These are phyloP conservation scores for Palloptera scutellata DNA, from an alignment of 2,888 invertebrate genomes.

Conservation along the genomic window DNA sequence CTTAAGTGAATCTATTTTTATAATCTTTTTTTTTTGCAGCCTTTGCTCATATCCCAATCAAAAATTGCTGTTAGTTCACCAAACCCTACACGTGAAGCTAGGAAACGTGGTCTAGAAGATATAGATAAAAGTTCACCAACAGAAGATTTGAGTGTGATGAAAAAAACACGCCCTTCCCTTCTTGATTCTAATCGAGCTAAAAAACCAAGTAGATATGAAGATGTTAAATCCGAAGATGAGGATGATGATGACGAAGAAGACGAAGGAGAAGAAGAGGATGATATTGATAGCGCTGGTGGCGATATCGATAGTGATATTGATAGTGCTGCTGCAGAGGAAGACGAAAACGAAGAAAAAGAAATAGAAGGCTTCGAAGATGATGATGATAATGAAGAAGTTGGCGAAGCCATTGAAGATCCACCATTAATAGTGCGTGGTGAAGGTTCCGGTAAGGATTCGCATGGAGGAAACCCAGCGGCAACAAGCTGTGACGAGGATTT, in stretches of 20 bases:
- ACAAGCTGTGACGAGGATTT: conserved; percentile 20
- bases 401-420: conserved; percentile 78
- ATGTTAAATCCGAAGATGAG: conserved; percentile 53
- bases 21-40: conserved; percentile 45
- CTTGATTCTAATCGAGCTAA: conserved; percentile 58
- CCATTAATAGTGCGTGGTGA: conserved; percentile 75
- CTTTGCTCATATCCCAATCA: conserved; percentile 56
- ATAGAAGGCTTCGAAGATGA: conserved; percentile 53
- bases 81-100: conserved; percentile 36
- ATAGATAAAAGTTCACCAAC: conserved; percentile 43
- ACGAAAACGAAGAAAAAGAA: conserved; percentile 52
- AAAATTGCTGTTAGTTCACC: conserved; percentile 43
- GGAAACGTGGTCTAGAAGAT: conserved; percentile 52
- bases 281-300: conserved; percentile 38
- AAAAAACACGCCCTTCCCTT: conserved; percentile 56
- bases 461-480: conserved; percentile 61
- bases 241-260: conserved; percentile 50
- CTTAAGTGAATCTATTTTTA: background rate
- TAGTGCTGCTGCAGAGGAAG: conserved; percentile 57
- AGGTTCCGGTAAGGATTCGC: conserved; percentile 74
- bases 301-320: conserved; percentile 56
- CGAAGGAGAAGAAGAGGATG: conserved; percentile 47
- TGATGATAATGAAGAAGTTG: conserved; percentile 60
- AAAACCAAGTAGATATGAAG: conserved; percentile 58
- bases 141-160: conserved; percentile 39